These are phyloP conservation scores for Drosophila punjabiensis DNA, from an alignment of 1,140 invertebrate genomes.

Conservation along the genomic window DNA sequence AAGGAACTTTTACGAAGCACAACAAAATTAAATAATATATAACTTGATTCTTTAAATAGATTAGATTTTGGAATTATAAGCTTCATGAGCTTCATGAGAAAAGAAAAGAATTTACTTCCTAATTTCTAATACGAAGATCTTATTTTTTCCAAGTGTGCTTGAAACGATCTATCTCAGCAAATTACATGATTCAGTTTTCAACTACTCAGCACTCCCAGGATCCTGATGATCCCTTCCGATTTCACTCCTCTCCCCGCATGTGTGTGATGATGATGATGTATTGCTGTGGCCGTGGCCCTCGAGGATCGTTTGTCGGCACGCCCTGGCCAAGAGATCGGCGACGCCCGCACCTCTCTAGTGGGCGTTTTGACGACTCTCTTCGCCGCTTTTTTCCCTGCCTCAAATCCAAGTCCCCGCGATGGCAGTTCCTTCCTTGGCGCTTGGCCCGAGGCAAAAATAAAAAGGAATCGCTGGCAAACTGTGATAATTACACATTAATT, in stretches of 20 bases:
- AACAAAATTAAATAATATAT: background rate
- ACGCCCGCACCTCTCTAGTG: constrained; percentile 65
- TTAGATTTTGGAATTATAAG: no score
- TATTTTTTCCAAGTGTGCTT: constrained; percentile 19
- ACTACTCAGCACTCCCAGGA: constrained; percentile 64
- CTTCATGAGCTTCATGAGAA: background rate
- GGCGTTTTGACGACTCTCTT: constrained; percentile 76
- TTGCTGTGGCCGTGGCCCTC: constrained; percentile 40
- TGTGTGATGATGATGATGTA: constrained; percentile 70
- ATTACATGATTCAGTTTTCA: constrained; percentile 65
- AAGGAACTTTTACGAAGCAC: background rate
- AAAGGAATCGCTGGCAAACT: constrained; percentile 62
- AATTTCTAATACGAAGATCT: background rate
- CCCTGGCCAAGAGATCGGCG: constrained; percentile 42
- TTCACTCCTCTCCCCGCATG: background rate
- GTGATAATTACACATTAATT: constrained; percentile 83
- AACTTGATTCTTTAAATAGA: no score
- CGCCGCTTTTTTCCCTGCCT: background rate
- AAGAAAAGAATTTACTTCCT: background rate
- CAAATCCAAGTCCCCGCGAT: background rate
- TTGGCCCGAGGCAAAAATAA: constrained; percentile 45
- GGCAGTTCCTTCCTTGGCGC: constrained; percentile 42
- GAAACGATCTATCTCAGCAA: constrained; percentile 31
- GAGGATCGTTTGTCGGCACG: constrained; percentile 69
- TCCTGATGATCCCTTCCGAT: constrained; percentile 19